These are phyloP conservation scores for Agonopterix subpropinquella DNA, from an alignment of 2,888 invertebrate genomes.

Conservation along the genomic window DNA sequence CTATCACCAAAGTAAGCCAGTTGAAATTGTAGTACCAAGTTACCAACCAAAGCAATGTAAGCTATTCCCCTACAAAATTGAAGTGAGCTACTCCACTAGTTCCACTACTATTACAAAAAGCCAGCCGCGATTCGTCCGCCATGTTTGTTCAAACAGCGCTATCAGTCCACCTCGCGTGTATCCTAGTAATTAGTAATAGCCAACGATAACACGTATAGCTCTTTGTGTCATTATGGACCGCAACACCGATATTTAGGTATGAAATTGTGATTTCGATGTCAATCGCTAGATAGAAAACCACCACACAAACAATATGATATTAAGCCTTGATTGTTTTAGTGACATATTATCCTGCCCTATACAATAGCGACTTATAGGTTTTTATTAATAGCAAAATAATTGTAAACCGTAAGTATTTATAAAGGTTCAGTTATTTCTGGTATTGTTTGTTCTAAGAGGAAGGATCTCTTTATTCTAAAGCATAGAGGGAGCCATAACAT, in stretches of 20 bases:
- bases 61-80: conserved; percentile 21
- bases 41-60: conserved; percentile 25
- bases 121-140: conserved; percentile 31
- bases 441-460: no score
- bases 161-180: conserved; percentile 52
- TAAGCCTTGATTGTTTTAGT: conserved; percentile 34
- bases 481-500: no score
- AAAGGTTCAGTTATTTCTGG: no score
- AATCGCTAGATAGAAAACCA: conserved; percentile 21
- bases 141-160: conserved; percentile 40
- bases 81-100: conserved; percentile 20
- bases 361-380: no score
- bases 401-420: no score
- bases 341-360: conserved; percentile 19
- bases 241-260: conserved; percentile 52
- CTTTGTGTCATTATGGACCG: conserved; percentile 47
- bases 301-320: conserved; percentile 12
- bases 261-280: conserved; percentile 47
- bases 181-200: conserved; percentile 59
- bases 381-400: no score
- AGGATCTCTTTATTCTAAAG: no score
- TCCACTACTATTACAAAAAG: conserved; percentile 36
- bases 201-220: conserved; percentile 39
- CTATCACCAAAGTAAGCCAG: neutral
- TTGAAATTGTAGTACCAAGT: conserved; percentile 34